Base-by-base conservation (phyloP, 2,888 invertebrate genomes). In the Ophioninae sp. region DNA sequence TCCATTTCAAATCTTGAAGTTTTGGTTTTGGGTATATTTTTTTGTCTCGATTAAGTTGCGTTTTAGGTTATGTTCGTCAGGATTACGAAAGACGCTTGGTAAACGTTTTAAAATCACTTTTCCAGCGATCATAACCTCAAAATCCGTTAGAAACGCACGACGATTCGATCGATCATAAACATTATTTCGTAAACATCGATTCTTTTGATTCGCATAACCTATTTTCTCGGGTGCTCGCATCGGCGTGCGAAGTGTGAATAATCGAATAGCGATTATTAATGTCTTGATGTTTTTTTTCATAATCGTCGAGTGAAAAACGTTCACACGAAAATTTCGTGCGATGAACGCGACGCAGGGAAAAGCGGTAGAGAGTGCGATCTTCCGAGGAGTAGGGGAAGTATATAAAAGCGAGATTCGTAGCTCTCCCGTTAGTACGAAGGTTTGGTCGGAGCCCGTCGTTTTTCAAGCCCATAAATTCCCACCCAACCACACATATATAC, bases 341-440 rank as follows among this genome's bases (percentile, higher is more conserved):
- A 64, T 44, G 64, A 79, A 64, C 68, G 72, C 20, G 72, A 39
- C 30, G 41, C 64, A 50, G 61, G 59, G 59, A 68, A 67, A 67
- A 68, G 61, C 59, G 57, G 62, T 39, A 21, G 69, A 44, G 69
- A 70, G 75, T 65, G 44, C 39, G 44, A 68, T 59, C 62, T 37
- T 56, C 77, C 20, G 74, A 44, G 78, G 72, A 84, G 84, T 79
- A 76, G 84, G 81, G 81, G 79, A 72, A 61, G 41, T 57, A 76
- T 79, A 84, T 84, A 84, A 81, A 81, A 84, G 81, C 79, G 41
- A 76, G 67, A 79, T 81, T 84, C 62, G 72, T 73, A 56, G 75
- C 64, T 79, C 67, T 39, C 41, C 68, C 64, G 72, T 57, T 81
- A 84, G 84, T 84, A 73, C 44, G 77, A 75, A 76, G 57, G 68